Conservation (phyloP, 2,113 vertebrate species). For the Caretta caretta region DNA sequence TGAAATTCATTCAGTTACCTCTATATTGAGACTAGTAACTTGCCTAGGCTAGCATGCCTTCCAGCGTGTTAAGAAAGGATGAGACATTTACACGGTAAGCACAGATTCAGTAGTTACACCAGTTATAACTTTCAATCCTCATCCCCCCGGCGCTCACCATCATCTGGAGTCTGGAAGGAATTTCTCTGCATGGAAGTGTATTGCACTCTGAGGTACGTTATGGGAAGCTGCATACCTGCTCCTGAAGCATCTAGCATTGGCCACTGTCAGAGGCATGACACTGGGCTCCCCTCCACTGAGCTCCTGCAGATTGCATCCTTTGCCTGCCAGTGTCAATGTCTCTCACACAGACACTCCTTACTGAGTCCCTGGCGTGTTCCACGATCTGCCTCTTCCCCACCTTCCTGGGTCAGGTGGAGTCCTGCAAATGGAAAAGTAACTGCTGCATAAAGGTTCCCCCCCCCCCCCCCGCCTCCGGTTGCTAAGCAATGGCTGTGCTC, state of each 20-base stretch:
- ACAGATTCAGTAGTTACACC: neutral
- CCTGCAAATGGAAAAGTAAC: conserved; percentile 28
- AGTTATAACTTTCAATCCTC: neutral
- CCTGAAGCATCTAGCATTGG: neutral
- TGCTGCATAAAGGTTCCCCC: conserved; percentile 34
- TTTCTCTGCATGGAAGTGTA: neutral
- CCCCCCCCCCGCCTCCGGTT: conserved; percentile 58
- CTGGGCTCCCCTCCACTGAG: neutral
- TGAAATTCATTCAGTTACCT: neutral
- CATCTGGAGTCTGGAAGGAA: neutral
- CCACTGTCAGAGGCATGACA: neutral
- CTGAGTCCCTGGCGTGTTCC: neutral
- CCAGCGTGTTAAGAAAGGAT: accelerated
- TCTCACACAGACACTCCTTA: neutral
- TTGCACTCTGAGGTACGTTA: accelerated
- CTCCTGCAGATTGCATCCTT: neutral
- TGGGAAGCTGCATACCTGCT: neutral
- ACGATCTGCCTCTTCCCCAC: neutral
- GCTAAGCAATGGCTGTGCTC: conserved; percentile 80
- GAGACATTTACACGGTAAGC: neutral
- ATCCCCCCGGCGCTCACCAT: neutral
- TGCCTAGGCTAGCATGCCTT: neutral
- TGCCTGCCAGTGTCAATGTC: neutral
- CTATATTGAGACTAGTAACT: neutral
- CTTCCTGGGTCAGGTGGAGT: neutral